These are phyloP conservation scores for Dione juno DNA, from an alignment of 2,888 invertebrate species.

Conservation along the genomic window DNA sequence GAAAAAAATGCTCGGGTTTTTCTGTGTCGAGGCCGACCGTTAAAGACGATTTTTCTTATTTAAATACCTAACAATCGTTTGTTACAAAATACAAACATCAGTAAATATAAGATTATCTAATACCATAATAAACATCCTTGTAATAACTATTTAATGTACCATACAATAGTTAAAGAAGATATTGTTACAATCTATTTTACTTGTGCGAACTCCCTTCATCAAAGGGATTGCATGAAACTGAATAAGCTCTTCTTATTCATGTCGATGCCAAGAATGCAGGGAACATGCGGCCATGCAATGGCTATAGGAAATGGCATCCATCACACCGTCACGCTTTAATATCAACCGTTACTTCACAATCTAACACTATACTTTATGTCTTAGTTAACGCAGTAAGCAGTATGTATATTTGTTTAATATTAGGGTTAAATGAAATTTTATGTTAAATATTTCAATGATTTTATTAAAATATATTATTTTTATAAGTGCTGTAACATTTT, in stretches of 20 bases:
- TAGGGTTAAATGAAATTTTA: neutral
- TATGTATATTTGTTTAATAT: neutral
- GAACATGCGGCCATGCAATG: slow-evolving; percentile 57
- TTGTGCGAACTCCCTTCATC: slow-evolving; percentile 5
- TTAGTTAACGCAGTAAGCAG: neutral
- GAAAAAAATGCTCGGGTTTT: neutral
- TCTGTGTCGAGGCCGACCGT: neutral
- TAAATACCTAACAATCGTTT: too few relatives aligned
- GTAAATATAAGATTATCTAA: too few relatives aligned
- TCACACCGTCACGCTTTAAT: slow-evolving; percentile 53
- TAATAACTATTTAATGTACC: neutral
- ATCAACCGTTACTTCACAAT: slow-evolving; percentile 61
- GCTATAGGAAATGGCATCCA: slow-evolving; percentile 63
- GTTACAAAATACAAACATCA: too few relatives aligned
- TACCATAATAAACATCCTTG: too few relatives aligned
- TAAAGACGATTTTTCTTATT: neutral
- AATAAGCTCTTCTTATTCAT: slow-evolving; percentile 17
- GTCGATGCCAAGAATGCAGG: slow-evolving; percentile 57
- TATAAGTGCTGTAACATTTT: neutral
- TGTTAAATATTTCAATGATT: neutral
- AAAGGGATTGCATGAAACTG: slow-evolving; percentile 15
- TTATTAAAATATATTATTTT: neutral
- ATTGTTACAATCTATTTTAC: slow-evolving; percentile 7
- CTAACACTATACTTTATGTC: slow-evolving; percentile 20
- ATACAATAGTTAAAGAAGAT: neutral